A percentile compares a stretch with the other conserved stretches of the same genome.
These are phyloP conservation scores for Idaea straminata DNA, from an alignment of 2,888 invertebrate species.

Conservation along the genomic window DNA sequence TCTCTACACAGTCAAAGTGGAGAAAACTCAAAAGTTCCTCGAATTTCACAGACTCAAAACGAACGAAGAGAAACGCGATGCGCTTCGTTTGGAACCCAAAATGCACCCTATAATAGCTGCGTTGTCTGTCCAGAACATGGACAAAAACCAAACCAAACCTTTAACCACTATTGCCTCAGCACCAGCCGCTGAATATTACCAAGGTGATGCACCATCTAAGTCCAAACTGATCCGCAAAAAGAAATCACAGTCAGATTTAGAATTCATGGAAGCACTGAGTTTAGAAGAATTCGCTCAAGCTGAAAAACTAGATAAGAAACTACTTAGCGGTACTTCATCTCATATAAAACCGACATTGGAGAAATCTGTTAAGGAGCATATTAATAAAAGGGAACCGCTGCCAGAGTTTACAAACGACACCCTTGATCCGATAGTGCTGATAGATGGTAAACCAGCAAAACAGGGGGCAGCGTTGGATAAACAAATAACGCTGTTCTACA, in stretches of 20 bases:
- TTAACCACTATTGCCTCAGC: slow-evolving; percentile 32
- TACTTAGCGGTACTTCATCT: slow-evolving; percentile 41
- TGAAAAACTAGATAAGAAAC: slow-evolving; percentile 59
- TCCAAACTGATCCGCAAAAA: slow-evolving; percentile 41
- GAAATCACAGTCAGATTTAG: slow-evolving; percentile 56
- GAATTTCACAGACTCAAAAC: slow-evolving; percentile 63
- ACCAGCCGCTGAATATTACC: slow-evolving; percentile 31
- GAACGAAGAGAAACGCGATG: slow-evolving; percentile 45
- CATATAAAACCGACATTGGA: slow-evolving; percentile 22
- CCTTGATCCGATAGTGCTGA: slow-evolving; percentile 59
- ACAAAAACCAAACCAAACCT: slow-evolving; percentile 22
- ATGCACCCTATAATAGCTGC: slow-evolving; percentile 44
- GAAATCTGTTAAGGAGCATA: neutral
- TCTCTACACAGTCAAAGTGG: slow-evolving; percentile 67
- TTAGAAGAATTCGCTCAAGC: slow-evolving; percentile 64
- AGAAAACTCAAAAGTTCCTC: slow-evolving; percentile 71
- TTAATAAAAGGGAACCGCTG: slow-evolving; percentile 3
- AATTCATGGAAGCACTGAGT: slow-evolving; percentile 67
- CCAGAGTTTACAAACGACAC: slow-evolving; percentile 39
- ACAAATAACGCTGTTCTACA: slow-evolving; percentile 72
- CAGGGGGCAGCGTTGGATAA: slow-evolving; percentile 65
- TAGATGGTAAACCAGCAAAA: slow-evolving; percentile 68
- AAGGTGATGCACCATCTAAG: slow-evolving; percentile 51
- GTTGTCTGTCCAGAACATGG: slow-evolving; percentile 42
- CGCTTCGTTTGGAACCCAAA: slow-evolving; percentile 32